Conservation (phyloP, 2,797 vertebrate genomes). For the Pachyuromys duprasi region DNA sequence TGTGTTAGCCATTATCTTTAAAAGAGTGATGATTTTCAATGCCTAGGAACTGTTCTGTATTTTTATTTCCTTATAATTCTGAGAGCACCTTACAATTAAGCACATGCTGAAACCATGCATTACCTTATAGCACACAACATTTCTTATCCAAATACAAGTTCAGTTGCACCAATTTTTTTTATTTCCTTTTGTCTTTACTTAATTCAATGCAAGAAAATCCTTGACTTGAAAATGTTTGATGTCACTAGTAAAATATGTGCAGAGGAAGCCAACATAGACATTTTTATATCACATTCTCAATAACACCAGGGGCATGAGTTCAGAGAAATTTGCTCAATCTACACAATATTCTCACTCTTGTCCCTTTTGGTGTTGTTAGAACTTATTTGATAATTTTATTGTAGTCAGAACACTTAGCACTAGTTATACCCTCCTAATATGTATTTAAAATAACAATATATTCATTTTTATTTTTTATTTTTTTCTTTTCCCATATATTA, state of each 20-base stretch:
- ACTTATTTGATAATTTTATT: not conserved
- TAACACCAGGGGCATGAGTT: not conserved
- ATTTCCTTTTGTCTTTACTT: not conserved
- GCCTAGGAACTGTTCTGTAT: not conserved
- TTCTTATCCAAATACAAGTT: constrained; percentile 34
- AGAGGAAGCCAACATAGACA: not conserved
- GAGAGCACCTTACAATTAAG: constrained; percentile 25
- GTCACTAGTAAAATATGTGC: not conserved
- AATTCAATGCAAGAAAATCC: not conserved
- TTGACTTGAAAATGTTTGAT: not conserved
- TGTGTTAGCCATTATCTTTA: constrained; percentile 48
- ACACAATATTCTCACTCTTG: not conserved
- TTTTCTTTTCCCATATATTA: not conserved
- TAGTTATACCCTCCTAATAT: not conserved
- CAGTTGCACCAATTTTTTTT: not conserved
- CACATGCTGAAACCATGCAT: not conserved
- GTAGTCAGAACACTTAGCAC: not conserved
- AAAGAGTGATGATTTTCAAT: constrained; percentile 55
- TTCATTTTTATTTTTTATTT: not conserved
- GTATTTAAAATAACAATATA: not conserved
- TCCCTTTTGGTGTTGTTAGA: not conserved
- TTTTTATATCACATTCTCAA: not conserved
- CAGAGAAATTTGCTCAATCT: not conserved
- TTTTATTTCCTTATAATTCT: constrained; percentile 34
- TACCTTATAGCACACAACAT: not conserved